Base-by-base conservation (phyloP, 23 tunicate species). In the Halocynthia aurantium region DNA sequence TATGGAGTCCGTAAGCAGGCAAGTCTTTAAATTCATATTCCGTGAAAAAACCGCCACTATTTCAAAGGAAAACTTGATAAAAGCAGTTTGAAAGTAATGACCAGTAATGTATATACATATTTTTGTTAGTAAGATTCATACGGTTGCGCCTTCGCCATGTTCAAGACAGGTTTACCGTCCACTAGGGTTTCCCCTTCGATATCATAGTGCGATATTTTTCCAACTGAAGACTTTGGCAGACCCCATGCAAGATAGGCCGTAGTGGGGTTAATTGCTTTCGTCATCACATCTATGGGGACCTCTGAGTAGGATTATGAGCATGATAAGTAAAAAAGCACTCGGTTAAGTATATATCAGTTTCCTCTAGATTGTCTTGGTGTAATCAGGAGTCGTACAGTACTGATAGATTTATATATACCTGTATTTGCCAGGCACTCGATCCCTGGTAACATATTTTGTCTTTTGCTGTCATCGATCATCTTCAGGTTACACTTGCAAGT, bases 251-350 rank as follows among this genome's bases (percentile, higher is more conserved):
- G 56, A 18, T 53, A 70, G 8, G 82, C 77, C 22, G 86, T 44
- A 0, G 83, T 81, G 22, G 86, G 79, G 52, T 87, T 87, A 20
- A 87, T 61, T 5, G 85, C 86, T 10, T 68, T 57, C 61, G 85
- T 60, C 10, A 13, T 70, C 60, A 87, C 15, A 12, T 82, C 86
- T 7, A 71, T 53, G 6, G 93, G 93, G 20, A 64, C 54, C 8
- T 49, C 91, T 86, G 64, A 50, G 15, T 52, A 10, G 55, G 49
- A 52, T n/a, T 9, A n/a, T 52, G 21, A 20, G 44, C 49, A 22
- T 76, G 73, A 13, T 69, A 20, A 20, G 31, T 22, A 69, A 15
- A 12, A n/a, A 12, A 1, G 22, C 73, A 69, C 31, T 15, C 21
- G 2, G n/a, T 13, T 11, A 72, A 72, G 63, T 20, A 21, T 50